Conservation (phyloP, 2,113 vertebrate genomes). For the Nothoprocta pentlandii region DNA sequence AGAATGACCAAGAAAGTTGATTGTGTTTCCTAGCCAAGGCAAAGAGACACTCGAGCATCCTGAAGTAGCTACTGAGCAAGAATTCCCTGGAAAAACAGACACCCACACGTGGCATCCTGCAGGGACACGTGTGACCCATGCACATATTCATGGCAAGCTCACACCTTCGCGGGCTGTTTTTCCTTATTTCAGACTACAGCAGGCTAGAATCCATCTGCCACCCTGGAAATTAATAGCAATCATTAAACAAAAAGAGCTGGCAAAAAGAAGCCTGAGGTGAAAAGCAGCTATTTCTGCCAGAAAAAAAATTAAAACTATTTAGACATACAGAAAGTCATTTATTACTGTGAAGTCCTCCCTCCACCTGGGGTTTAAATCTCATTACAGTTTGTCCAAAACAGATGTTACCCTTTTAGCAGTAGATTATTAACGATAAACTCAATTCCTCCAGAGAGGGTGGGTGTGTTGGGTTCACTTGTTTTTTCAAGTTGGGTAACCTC, state of each 20-base stretch:
- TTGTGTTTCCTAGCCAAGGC: neutral
- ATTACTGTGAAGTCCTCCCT: constrained; percentile 77
- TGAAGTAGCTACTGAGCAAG: neutral
- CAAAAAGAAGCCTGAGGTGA: constrained; percentile 69
- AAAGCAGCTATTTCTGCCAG: constrained; percentile 77
- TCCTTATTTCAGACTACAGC: constrained; percentile 55
- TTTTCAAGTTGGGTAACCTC: constrained; percentile 56
- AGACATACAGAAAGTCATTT: constrained; percentile 77
- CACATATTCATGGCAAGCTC: neutral
- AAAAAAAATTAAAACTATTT: constrained; percentile 82
- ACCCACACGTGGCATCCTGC: neutral
- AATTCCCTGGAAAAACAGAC: neutral
- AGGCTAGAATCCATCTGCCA: constrained; percentile 76
- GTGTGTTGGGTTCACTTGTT: constrained; percentile 50
- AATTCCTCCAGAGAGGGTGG: constrained; percentile 65
- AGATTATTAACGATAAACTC: constrained; percentile 80
- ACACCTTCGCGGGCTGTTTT: constrained; percentile 53
- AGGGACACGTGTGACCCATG: neutral
- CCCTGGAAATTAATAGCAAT: constrained; percentile 80
- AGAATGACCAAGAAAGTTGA: neutral
- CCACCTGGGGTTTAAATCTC: constrained; percentile 82
- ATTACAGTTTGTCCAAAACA: constrained; percentile 83
- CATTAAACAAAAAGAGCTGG: constrained; percentile 78
- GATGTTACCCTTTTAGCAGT: constrained; percentile 82
- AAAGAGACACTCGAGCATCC: neutral